These are phyloP conservation scores for Montipora efflorescens DNA, from an alignment of 64 coral and sea anemone genomes.

Conservation along the genomic window DNA sequence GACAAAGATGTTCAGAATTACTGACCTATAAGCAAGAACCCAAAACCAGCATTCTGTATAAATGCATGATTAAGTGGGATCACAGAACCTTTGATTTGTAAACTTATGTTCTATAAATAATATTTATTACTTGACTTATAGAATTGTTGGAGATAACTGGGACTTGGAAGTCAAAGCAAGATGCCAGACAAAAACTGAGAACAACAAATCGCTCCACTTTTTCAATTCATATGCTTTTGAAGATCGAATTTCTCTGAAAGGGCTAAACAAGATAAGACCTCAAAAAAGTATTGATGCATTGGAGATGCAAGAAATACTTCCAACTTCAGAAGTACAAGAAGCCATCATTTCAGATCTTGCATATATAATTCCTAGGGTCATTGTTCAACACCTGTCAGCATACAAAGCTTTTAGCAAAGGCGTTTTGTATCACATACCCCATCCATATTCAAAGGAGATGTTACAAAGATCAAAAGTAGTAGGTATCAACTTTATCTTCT, in stretches of 20 bases:
- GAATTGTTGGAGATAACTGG: no score
- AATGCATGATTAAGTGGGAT: not conserved
- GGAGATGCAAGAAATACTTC: constrained; percentile 49
- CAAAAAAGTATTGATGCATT: not conserved
- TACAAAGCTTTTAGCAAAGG: no score
- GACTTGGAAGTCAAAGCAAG: not conserved
- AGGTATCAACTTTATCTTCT: not conserved
- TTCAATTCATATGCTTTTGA: not conserved
- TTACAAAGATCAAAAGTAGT: not conserved
- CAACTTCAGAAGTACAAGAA: not conserved
- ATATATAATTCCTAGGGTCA: constrained; percentile 16
- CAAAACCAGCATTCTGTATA: not conserved
- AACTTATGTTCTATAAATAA: constrained; percentile 27
- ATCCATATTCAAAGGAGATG: no score
- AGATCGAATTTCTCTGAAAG: no score
- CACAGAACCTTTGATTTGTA: not conserved
- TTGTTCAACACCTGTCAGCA: no score
- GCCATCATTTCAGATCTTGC: constrained; percentile 28
- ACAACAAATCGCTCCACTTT: constrained; percentile 41
- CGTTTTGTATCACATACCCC: no score
- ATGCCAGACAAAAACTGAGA: not conserved
- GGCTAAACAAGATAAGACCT: no score
- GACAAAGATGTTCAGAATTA: no score
- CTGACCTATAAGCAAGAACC: not conserved
- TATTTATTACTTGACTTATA: no score